These are phyloP conservation scores for Rallus crepitans DNA, from an alignment of 2,797 vertebrate genomes.

Conservation along the genomic window DNA sequence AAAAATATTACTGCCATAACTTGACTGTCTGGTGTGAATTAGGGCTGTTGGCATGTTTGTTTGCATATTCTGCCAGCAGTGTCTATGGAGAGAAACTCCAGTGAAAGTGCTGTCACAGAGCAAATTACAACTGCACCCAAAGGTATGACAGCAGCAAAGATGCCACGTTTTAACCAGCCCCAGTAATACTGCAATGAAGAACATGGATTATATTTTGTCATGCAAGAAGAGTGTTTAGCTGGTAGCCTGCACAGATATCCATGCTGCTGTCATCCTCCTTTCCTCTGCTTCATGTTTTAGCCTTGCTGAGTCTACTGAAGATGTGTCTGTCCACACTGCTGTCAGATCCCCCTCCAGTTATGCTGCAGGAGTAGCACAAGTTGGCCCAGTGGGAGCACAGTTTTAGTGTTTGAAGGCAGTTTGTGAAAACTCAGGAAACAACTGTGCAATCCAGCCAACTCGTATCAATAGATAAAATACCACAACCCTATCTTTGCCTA, in stretches of 20 bases:
- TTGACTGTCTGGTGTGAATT: neutral
- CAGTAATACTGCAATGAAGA: neutral
- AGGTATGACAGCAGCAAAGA: neutral
- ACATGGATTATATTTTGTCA: neutral
- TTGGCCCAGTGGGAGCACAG: neutral
- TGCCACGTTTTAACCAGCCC: neutral
- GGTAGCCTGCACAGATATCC: neutral
- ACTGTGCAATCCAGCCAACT: neutral
- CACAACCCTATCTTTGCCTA: neutral
- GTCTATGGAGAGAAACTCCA: neutral
- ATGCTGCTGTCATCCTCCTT: accelerated
- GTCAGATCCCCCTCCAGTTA: neutral
- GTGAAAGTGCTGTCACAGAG: neutral
- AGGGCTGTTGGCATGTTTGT: neutral
- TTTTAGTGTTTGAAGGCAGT: neutral
- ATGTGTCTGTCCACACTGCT: neutral
- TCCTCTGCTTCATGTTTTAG: neutral
- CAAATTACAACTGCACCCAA: neutral
- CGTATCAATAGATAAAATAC: neutral
- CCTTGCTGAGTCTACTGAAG: neutral
- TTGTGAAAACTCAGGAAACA: neutral
- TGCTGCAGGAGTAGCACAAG: neutral
- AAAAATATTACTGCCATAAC: neutral
- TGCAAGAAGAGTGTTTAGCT: neutral
- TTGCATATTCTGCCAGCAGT: neutral